Percentiles rank a stretch among this genome's conserved stretches.
Evolutionary conservation across 2,797 vertebrate species (phyloP).

Genomic region (Pangasius macronema): DNA sequence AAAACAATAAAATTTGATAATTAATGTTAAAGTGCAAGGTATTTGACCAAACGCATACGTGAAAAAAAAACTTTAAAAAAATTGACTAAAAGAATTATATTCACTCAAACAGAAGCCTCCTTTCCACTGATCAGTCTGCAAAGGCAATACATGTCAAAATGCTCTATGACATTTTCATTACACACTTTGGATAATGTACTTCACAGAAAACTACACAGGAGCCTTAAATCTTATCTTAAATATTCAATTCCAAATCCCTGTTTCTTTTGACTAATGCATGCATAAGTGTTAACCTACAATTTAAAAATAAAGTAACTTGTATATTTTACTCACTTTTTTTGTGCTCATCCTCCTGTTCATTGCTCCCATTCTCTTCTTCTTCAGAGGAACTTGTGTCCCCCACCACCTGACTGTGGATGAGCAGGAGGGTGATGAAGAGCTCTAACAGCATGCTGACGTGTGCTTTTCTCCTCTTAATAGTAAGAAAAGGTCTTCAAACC

Average conservation of each 20-base stretch:
- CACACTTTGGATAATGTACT: not conserved
- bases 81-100: not conserved
- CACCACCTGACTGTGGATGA: conserved; percentile 41
- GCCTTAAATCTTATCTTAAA: not conserved
- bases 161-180: not conserved
- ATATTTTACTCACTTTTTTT: conserved; percentile 47
- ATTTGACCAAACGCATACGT: not conserved
- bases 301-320: not conserved
- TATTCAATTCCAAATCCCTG: not conserved
- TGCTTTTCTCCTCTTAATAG: not conserved
- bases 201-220: not conserved
- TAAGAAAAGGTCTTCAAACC: not conserved
- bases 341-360: conserved; percentile 41
- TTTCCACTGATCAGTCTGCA: conserved; percentile 1
- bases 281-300: not conserved
- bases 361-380: conserved; percentile 47
- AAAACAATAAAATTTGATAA: not conserved
- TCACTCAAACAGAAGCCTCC: not conserved
- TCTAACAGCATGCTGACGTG: conserved; percentile 44
- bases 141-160: not conserved
- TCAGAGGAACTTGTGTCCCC: conserved; percentile 38
- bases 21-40: not conserved
- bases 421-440: conserved; percentile 48
- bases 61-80: not conserved
- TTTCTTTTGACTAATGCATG: not conserved